Evolutionary conservation across 2,888 invertebrate genomes (phyloP), one percentile per base, ranked within the genome.

Genomic region (Rambutsinella grinnellia): DNA sequence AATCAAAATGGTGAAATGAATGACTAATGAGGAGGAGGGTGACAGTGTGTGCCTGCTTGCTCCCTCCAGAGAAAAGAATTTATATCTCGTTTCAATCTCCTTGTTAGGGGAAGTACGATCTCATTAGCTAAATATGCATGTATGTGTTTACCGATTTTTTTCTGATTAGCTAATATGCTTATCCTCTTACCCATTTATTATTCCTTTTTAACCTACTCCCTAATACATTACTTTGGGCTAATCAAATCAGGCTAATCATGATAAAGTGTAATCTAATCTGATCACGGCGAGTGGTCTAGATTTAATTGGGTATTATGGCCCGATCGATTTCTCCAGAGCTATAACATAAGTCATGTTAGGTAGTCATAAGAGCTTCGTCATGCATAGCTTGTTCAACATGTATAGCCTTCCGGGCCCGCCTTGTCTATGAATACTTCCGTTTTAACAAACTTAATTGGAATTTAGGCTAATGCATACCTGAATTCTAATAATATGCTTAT

Each of bases 41-140:
- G 51, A 63, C 62, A 63, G 10, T 6, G 62, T 27, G 26, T 36
- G 49, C 19, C 17, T 51, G 36, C n/a, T n/a, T n/a, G n/a, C n/a
- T n/a, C n/a, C n/a, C n/a, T n/a, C n/a, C n/a, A n/a, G n/a, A 36
- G 6, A 36, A 36, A 36, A 36, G 13, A 36, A 36, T n/a, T n/a
- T n/a, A 13, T 36, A 36, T 36, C 36, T 13, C 13, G 36, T 36
- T 36, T 36, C 36, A 36, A 36, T 36, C 13, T 13, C 13, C 13
- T 13, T 13, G 5, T 36, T 36, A 8, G 36, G 5, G 5, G 36
- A 8, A 36, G 6, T 13, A 5, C 36, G 36, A 36, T 5, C 36
- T 36, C 36, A 36, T 36, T 36, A 36, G 36, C 36, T 36, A 8
- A 36, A 36, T 36, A n/a, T n/a, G n/a, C n/a, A n/a, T n/a, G n/a